Conservation (phyloP, 2,888 invertebrate species). For the Sisyra nigra region DNA sequence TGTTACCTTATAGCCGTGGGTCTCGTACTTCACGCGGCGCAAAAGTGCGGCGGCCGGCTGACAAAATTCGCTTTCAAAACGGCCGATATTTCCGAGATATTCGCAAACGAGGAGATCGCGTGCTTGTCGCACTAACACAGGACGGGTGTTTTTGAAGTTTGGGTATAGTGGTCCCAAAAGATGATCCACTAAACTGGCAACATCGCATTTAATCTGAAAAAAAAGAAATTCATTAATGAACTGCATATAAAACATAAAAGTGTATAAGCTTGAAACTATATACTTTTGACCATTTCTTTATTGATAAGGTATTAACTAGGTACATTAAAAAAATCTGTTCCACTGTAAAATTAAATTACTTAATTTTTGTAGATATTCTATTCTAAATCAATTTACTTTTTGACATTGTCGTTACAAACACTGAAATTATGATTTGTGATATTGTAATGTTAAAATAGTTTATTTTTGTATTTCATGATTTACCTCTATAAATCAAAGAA, state of each 20-base stretch:
- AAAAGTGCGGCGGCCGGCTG: slow-evolving; percentile 40
- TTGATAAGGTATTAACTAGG: too few species aligned
- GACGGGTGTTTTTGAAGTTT: slow-evolving; percentile 37
- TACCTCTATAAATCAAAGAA: too few species aligned
- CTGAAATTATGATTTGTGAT: too few species aligned
- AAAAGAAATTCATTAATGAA: slow-evolving; percentile 11
- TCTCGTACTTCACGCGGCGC: slow-evolving; percentile 31
- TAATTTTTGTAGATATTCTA: too few species aligned
- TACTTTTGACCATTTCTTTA: too few species aligned
- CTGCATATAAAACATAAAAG: background rate
- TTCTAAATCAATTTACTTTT: too few species aligned
- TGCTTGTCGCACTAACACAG: slow-evolving; percentile 48
- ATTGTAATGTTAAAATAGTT: too few species aligned
- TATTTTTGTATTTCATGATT: too few species aligned
- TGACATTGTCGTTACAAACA: too few species aligned
- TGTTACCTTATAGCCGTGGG: slow-evolving; percentile 25
- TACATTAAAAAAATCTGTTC: too few species aligned
- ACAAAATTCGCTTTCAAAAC: slow-evolving; percentile 46
- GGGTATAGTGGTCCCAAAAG: slow-evolving; percentile 46
- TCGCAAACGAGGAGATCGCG: slow-evolving; percentile 48
- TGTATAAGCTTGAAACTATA: too few species aligned
- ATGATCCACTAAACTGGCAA: slow-evolving; percentile 36
- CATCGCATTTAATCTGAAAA: slow-evolving; percentile 26
- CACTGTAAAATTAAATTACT: too few species aligned
- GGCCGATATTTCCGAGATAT: slow-evolving; percentile 43